Evolutionary conservation across 2,797 vertebrate species (phyloP), one percentile per base, ranked within the genome.

Genomic region (Phataginus tetradactyla): DNA sequence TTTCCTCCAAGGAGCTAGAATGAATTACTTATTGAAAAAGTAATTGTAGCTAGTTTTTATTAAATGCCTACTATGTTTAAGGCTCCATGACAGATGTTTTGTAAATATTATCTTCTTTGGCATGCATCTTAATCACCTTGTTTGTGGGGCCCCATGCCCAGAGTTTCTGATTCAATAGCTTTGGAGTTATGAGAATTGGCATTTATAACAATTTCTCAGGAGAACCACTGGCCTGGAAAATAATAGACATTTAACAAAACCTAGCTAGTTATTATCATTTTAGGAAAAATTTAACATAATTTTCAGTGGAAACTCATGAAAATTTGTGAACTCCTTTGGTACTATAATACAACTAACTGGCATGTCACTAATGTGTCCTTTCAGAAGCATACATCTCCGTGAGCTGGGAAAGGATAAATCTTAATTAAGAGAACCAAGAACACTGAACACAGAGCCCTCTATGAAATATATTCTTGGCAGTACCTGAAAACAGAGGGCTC

Each of bases 251-350:
- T 97, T 94, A 79, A 89, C 89, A 88, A 86, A 96, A 95, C 12
- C 18, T 95, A 78, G 69, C 51, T 95, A 71, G 49, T 90, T 87
- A 32, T 90, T 90, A 81, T 10, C 91, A 90, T 92, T 95, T 89
- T 85, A 88, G 59, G 78, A 78, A 95, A 92, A 95, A 75, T 87
- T 13, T 53, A 94, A 61, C 92, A 14, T 55, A 91, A 71, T 8
- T 78, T 79, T 69, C 32, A 34, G 23, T 75, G 37, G 32, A 79
- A 94, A 79, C 39, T 81, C n/a, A 61, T n/a, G 25, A 95, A 92
- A 91, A 95, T 88, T 32, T 94, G 32, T 78, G 23, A 94, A 91
- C 23, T 87, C 21, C 42, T 96, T 87, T 78, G 45, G 61, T 75
- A 74, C 89, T 63, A 68, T 42, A 86, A n/a, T 74, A 87, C 14